Conservation (phyloP, 2,888 invertebrate genomes). For the Macrophya annulata region DNA sequence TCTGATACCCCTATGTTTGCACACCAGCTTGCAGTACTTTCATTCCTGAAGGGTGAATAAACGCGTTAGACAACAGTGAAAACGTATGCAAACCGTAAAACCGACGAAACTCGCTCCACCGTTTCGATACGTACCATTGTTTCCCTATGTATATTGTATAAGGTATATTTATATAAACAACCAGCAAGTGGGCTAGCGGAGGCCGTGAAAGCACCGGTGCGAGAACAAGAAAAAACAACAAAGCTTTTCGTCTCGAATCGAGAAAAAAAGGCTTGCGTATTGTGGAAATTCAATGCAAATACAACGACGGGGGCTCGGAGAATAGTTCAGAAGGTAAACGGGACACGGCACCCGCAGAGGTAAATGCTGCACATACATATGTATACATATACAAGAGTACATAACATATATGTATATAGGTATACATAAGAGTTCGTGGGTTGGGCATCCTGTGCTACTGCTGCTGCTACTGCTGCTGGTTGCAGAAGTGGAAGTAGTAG, state of each 20-base stretch:
- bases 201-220: conserved; percentile 35
- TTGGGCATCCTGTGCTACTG: background rate
- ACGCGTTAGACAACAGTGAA: conserved; percentile 1
- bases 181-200: conserved; percentile 42
- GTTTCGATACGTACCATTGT: conserved; percentile 15
- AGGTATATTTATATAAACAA: conserved; percentile 23
- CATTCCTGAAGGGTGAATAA: conserved; percentile 8
- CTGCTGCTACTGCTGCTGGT: background rate
- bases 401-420: background rate
- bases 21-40: conserved; percentile 13
- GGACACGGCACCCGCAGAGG: conserved; percentile 19
- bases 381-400: background rate
- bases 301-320: conserved; percentile 27
- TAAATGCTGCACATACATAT: background rate
- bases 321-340: conserved; percentile 46
- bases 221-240: conserved; percentile 32
- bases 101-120: background rate
- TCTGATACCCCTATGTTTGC: conserved; percentile 23
- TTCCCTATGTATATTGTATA: conserved; percentile 17
- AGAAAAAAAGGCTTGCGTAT: conserved; percentile 44
- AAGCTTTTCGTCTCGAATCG: conserved; percentile 34
- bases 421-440: conserved; percentile 2
- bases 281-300: conserved; percentile 51
- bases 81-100: background rate
- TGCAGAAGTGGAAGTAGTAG: conserved; percentile 8